Percentiles rank a stretch among this genome's conserved stretches.
phyloP scores from a whole-genome alignment of 1,140 invertebrate genomes.

The Amyelois transitella region DNA sequence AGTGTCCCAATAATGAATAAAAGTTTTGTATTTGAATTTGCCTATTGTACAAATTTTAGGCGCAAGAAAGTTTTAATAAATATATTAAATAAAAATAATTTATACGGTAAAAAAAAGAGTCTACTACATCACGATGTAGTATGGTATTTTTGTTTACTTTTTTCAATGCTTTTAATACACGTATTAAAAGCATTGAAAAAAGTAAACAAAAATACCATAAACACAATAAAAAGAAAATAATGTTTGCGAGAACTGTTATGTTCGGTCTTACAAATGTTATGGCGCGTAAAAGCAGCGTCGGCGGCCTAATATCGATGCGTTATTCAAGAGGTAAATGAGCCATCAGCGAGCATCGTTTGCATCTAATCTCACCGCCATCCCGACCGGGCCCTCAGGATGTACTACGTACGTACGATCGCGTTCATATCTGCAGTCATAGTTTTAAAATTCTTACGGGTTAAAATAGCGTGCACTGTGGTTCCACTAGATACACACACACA shows the following conservation, averaged over 20 bases:
- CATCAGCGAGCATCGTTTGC: conserved; percentile 63
- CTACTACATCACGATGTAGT: too few relatives aligned
- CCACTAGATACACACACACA: too few relatives aligned
- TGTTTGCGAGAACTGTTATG: background rate
- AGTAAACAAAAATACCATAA: background rate
- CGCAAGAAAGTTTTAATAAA: too few relatives aligned
- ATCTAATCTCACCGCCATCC: conserved; percentile 59
- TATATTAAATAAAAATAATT: too few relatives aligned
- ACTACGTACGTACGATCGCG: background rate
- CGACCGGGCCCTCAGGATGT: conserved; percentile 20
- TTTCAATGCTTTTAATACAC: too few relatives aligned
- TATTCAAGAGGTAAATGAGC: conserved; percentile 66
- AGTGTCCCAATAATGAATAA: too few relatives aligned
- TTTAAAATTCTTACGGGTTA: too few relatives aligned
- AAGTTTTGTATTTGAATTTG: too few relatives aligned
- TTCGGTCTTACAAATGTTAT: conserved; percentile 4
- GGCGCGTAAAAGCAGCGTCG: conserved; percentile 12
- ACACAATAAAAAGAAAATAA: background rate
- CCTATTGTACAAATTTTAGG: too few relatives aligned
- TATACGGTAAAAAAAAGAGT: too few relatives aligned
- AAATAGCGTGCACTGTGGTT: too few relatives aligned
- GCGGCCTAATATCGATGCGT: conserved; percentile 46
- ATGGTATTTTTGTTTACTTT: background rate
- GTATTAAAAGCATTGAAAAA: too few relatives aligned
- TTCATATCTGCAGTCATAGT: background rate